Evolutionary conservation across 2,888 invertebrate genomes (phyloP), one percentile per base, ranked within the genome.

Genomic region (Hipparchia semele): DNA sequence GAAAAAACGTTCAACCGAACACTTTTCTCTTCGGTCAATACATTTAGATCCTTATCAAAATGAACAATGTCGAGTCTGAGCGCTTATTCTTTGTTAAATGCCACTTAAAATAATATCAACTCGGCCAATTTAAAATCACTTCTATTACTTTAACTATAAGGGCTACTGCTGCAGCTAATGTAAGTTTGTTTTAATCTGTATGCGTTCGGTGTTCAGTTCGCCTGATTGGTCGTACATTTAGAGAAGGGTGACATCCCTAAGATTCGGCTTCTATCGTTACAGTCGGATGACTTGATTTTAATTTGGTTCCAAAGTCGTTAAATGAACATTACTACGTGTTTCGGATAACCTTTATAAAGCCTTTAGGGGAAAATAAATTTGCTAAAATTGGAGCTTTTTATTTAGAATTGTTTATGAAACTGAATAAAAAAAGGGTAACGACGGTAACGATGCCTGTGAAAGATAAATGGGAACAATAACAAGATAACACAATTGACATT

Each of bases 161-260:
- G 73, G 13, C 72, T 73, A 71, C 8, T 69, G 51, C 33, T 60
- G n/a, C 59, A 33, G 71, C 54, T 71, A 33, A 61, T 23, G 49
- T 74, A 77, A 72, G 59, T 64, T 80, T 76, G 80, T 73, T 62
- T 76, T 78, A 77, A 89, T 93, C 87, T 88, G 89, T 92, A 92
- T 92, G 88, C 92, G 80, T 80, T 77, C 74, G 77, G 77, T 78
- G 85, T 89, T 78, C 85, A 75, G 74, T 76, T 76, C 82, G 87
- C 86, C 88, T 91, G 92, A 91, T 92, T 91, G 92, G 90, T 85
- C 80, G 84, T 84, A 83, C 83, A 82, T 83, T 83, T 82, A 84
- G 82, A 81, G 83, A 80, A 82, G 84, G 84, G 82, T 84, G 85
- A 83, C 82, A 80, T 78, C 79, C 86, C 83, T 86, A 87, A 88